Base-by-base conservation (phyloP, 2,113 vertebrate genomes). In the Anolis sagrei region DNA sequence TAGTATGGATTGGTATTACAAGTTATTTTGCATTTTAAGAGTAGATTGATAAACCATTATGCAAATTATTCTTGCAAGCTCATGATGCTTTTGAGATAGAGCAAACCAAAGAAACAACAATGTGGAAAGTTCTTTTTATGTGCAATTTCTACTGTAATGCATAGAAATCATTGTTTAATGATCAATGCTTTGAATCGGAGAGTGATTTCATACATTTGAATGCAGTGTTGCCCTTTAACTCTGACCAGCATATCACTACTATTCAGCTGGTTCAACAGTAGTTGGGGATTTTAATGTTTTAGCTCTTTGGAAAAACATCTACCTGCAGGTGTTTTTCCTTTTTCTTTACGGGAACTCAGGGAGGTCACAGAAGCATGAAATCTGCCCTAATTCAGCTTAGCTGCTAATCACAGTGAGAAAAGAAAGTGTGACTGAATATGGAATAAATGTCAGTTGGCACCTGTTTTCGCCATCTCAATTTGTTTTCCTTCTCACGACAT, bases 401-500 rank as follows among this genome's bases (percentile, higher is more conserved):
- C 91, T 90, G 90, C 92, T 96, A 94, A 95, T 96, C 92, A 92
- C 73, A 87, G 79, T 91, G 88, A 95, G 91, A 95, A 92, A 93
- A 81, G 94, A 91, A 94, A 92, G 92, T 91, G 87, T 92, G 93
- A 91, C 92, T 93, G 91, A 93, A 86, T 86, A 88, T 86, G 88
- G 89, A 86, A 88, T 93, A 94, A 93, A 94, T 88, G 94, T 95
- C 93, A 93, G 88, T 91, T 90, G 95, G 91, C 97, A 97, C 97
- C 97, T 98, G 97, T 97, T 98, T 97, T 97, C 92, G 93, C 94
- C 95, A 96, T 97, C 95, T 96, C 94, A 90, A 92, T 95, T 96
- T 95, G 93, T 96, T 96, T 96, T 96, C 94, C 92, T 95, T 96
- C 93, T 92, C 93, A 93, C 74, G 86, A 81, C 80, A 92, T 96